A percentile compares a stretch with the other conserved stretches of the same genome.
Evolutionary conservation across 2,797 vertebrate genomes (phyloP).

Genomic region (Neopelma chrysocephalum): DNA sequence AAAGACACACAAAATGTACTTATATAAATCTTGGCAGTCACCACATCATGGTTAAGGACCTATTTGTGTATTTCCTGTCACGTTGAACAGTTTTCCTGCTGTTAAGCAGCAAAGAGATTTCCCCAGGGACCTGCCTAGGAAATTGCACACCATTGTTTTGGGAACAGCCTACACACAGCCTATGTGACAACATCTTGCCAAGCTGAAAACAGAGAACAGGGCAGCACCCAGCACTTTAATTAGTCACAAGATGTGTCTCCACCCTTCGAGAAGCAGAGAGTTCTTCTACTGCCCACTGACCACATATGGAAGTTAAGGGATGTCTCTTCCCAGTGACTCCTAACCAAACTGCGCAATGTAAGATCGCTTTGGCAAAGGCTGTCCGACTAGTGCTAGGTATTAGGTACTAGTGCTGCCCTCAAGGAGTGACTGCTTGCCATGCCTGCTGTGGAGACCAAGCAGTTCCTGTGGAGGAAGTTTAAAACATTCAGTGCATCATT

Average conservation of each 20-base stretch:
- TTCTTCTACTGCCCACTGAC: not conserved
- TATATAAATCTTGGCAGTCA: not conserved
- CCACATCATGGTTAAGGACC: not conserved
- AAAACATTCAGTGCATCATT: not conserved
- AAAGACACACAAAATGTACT: not conserved
- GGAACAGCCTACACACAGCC: fast-evolving
- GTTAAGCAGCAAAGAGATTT: not conserved
- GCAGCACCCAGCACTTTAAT: not conserved
- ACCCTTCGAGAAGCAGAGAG: not conserved
- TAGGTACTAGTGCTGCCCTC: not conserved
- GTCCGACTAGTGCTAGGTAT: not conserved
- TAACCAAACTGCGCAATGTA: not conserved
- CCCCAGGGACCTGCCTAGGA: not conserved
- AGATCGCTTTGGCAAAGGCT: not conserved
- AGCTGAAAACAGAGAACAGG: not conserved
- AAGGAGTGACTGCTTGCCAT: fast-evolving
- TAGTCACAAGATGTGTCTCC: not conserved
- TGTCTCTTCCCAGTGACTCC: not conserved
- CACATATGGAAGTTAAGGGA: not conserved
- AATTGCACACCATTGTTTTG: constrained; percentile 5
- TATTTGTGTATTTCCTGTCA: constrained; percentile 35
- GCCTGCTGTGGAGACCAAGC: not conserved
- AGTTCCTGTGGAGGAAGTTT: not conserved
- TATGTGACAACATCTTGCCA: not conserved
- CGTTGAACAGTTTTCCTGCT: not conserved